These are phyloP conservation scores for Metridium senile DNA, from an alignment of 92 coral and sea anemone genomes.

Conservation along the genomic window DNA sequence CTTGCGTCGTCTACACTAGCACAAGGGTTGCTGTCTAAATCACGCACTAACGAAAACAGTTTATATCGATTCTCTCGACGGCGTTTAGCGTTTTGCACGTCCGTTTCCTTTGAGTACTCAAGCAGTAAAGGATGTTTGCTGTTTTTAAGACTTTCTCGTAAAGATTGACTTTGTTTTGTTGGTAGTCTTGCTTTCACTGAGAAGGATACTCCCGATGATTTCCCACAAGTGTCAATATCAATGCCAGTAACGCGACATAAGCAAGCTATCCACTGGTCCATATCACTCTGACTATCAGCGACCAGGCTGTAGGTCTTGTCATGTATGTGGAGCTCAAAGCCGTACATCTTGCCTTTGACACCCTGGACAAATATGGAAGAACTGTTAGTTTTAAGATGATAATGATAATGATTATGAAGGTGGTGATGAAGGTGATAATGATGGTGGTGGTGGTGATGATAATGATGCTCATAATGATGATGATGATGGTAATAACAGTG, in stretches of 20 bases:
- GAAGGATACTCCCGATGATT: constrained; percentile 55
- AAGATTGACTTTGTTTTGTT: constrained; percentile 61
- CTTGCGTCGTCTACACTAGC: constrained; percentile 86
- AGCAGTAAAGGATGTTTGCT: constrained; percentile 94
- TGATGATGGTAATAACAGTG: too few species aligned
- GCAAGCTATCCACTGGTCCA: constrained; percentile 94
- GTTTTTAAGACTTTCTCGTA: constrained; percentile 91
- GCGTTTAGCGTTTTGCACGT: constrained; percentile 85
- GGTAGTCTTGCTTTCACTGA: constrained; percentile 71
- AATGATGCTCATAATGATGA: background rate
- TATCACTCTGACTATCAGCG: constrained; percentile 95
- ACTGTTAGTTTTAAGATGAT: background rate
- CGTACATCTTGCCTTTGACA: constrained; percentile 95
- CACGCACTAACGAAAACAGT: constrained; percentile 84
- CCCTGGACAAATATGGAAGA: constrained; percentile 56
- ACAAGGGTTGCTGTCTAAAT: constrained; percentile 73
- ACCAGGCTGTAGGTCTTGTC: constrained; percentile 93
- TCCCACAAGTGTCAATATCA: constrained; percentile 81
- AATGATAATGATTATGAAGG: background rate
- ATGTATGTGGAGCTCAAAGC: constrained; percentile 96
- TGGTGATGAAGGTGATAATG: background rate
- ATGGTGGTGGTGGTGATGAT: background rate
- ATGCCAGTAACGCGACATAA: constrained; percentile 96
- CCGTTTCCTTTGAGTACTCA: constrained; percentile 97
- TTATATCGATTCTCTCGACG: constrained; percentile 82